A percentile compares a stretch with the other conserved stretches of the same genome.
phyloP scores from a whole-genome alignment of 2,797 vertebrate genomes.

The Protonibea diacanthus region DNA sequence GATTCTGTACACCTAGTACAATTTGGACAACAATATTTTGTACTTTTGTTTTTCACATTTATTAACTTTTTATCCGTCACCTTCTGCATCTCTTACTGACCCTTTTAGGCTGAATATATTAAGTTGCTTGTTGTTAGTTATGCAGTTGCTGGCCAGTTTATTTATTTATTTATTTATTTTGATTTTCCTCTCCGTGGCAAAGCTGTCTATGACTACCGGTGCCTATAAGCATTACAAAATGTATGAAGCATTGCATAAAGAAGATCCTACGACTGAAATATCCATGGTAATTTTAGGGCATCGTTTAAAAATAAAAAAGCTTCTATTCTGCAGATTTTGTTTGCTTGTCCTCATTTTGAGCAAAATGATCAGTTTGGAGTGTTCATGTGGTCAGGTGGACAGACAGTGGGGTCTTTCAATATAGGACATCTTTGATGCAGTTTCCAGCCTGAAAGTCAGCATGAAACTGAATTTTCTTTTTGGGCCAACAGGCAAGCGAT shows the following conservation, averaged over 20 bases:
- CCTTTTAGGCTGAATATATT: not conserved
- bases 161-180: not conserved
- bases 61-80: not conserved
- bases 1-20: not conserved
- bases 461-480: slow-evolving; percentile 14
- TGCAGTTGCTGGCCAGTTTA: not conserved
- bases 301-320: not conserved
- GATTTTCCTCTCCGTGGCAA: not conserved
- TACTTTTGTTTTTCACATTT: not conserved
- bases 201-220: not conserved
- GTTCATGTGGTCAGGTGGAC: slow-evolving; percentile 2
- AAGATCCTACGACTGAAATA: not conserved
- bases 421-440: slow-evolving; percentile 24
- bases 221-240: not conserved
- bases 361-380: slow-evolving; percentile 20
- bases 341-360: slow-evolving; percentile 11
- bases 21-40: not conserved
- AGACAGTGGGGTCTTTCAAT: not conserved
- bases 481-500: not conserved
- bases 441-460: slow-evolving; percentile 30
- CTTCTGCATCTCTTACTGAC: not conserved
- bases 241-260: not conserved
- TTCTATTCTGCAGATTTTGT: not conserved
- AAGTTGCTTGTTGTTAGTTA: not conserved
- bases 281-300: not conserved